These are phyloP conservation scores for Hemiscyllium ocellatum DNA, from an alignment of 2,113 vertebrate genomes.

Conservation along the genomic window DNA sequence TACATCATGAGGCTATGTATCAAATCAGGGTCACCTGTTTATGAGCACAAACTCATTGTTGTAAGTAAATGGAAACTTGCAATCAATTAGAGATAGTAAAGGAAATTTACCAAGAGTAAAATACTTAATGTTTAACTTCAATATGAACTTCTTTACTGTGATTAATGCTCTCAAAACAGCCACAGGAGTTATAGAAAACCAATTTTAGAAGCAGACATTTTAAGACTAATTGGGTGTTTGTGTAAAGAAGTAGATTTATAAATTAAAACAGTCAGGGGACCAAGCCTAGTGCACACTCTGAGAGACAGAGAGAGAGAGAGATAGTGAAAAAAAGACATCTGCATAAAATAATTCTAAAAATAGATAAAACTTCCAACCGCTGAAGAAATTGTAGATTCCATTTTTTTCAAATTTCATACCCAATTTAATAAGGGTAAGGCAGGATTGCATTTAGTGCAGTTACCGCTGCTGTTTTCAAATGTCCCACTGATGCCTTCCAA, in stretches of 20 bases:
- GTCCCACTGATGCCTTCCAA: background rate
- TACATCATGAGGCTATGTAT: background rate
- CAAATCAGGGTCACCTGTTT: background rate
- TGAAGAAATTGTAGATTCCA: conserved; percentile 21
- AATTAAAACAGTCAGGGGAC: background rate
- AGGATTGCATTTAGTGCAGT: background rate
- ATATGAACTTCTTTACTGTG: background rate
- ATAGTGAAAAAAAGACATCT: background rate
- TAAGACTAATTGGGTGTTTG: background rate
- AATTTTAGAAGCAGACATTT: background rate
- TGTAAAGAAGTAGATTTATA: conserved; percentile 1
- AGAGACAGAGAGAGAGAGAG: background rate
- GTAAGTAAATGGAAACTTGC: background rate
- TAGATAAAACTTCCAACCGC: conserved; percentile 27
- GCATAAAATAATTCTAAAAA: conserved; percentile 11
- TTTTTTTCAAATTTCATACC: background rate
- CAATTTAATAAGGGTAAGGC: background rate
- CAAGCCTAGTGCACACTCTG: background rate
- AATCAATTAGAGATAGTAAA: background rate
- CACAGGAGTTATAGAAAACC: background rate
- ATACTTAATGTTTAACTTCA: background rate
- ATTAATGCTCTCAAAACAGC: background rate
- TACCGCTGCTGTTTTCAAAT: background rate
- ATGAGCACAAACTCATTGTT: background rate
- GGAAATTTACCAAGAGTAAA: background rate